Percentiles rank a stretch among this genome's conserved stretches.
These are phyloP conservation scores for Carpatolechia fugitivella DNA, from an alignment of 2,888 invertebrate species.

Conservation along the genomic window DNA sequence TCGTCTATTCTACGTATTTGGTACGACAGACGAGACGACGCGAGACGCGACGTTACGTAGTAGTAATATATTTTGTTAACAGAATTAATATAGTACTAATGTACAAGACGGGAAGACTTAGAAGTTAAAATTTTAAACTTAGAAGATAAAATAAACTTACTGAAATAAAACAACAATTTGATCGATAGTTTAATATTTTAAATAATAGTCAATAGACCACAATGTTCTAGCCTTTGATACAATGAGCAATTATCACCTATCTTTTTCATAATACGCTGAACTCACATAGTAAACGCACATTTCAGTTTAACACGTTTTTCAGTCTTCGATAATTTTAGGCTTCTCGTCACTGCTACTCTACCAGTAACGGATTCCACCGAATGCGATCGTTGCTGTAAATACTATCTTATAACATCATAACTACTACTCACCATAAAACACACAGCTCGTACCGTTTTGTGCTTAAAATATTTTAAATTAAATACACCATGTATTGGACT, in stretches of 20 bases:
- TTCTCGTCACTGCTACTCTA: slow-evolving; percentile 33
- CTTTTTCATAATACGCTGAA: slow-evolving; percentile 37
- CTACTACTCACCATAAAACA: slow-evolving; percentile 32
- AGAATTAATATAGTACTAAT: too few species aligned
- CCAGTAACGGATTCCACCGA: slow-evolving; percentile 34
- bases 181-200: slow-evolving; percentile 44
- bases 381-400: slow-evolving; percentile 31
- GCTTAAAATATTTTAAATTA: slow-evolving; percentile 43
- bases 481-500: slow-evolving; percentile 42
- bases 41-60: too few species aligned
- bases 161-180: not conserved
- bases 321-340: slow-evolving; percentile 68
- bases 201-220: slow-evolving; percentile 74
- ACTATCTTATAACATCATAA: not conserved
- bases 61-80: too few species aligned
- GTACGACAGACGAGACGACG: too few species aligned
- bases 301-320: slow-evolving; percentile 52
- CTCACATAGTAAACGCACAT: slow-evolving; percentile 40
- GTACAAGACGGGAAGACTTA: too few species aligned
- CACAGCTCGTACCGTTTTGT: slow-evolving; percentile 47
- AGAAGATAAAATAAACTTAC: not conserved
- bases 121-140: not conserved
- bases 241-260: slow-evolving; percentile 65
- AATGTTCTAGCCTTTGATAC: slow-evolving; percentile 62
- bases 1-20: too few species aligned